Evolutionary conservation across 1,140 invertebrate species (phyloP).

Genomic region (Melipona quadrifasciata): DNA sequence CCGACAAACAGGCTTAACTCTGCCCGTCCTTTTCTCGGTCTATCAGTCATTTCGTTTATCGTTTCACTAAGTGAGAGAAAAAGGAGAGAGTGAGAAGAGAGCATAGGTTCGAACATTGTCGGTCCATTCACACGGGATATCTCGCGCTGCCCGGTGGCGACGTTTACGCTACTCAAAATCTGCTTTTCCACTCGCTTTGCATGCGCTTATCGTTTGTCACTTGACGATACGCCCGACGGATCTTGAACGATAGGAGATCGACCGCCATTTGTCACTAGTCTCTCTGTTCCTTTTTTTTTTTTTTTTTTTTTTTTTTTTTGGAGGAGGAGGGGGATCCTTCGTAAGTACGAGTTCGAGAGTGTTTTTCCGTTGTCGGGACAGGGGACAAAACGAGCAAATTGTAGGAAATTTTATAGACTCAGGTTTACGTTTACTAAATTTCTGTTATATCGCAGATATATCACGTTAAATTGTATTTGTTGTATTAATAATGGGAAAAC

Average conservation of each 20-base stretch:
- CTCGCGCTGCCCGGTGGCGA: constrained; percentile 42
- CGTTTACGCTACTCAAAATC: constrained; percentile 53
- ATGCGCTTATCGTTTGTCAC: constrained; percentile 38
- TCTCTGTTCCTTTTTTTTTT: neutral
- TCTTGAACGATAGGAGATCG: neutral
- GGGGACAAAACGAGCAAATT: too few species aligned
- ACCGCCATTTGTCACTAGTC: constrained; percentile 8
- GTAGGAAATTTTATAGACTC: too few species aligned
- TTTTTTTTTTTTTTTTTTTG: neutral
- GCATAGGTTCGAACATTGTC: constrained; percentile 32
- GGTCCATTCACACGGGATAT: constrained; percentile 56
- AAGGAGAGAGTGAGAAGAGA: neutral
- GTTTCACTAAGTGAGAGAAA: neutral
- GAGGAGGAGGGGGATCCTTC: too few species aligned
- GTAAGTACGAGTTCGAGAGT: too few species aligned
- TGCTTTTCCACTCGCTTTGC: constrained; percentile 43
- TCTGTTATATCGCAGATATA: too few species aligned
- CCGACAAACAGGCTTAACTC: constrained; percentile 67
- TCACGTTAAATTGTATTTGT: too few species aligned
- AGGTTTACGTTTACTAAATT: too few species aligned
- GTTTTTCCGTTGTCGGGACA: too few species aligned
- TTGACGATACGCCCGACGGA: constrained; percentile 2
- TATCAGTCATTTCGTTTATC: constrained; percentile 57
- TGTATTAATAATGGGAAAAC: too few species aligned
- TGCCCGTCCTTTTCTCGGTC: constrained; percentile 59